These are phyloP conservation scores for Rhineura floridana DNA, from an alignment of 2,113 vertebrate genomes.

Conservation along the genomic window DNA sequence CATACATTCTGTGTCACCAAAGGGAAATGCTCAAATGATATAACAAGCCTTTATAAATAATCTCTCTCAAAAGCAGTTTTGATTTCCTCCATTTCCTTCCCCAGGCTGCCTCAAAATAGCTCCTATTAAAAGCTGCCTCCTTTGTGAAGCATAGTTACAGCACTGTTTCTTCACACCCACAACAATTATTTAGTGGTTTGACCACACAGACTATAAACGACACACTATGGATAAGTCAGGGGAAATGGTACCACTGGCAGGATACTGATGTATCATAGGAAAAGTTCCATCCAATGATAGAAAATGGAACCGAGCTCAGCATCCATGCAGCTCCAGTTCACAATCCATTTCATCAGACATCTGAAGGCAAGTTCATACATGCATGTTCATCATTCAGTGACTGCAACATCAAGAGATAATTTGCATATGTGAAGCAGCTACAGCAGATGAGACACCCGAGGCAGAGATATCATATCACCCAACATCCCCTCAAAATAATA, in stretches of 20 bases:
- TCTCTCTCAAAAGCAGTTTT: constrained; percentile 27
- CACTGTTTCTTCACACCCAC: constrained; percentile 14
- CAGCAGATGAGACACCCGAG: not conserved
- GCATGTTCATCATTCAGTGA: not conserved
- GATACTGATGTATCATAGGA: not conserved
- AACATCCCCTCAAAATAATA: not conserved
- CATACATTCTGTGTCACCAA: not conserved
- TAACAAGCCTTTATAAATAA: constrained; percentile 31
- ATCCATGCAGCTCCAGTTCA: not conserved
- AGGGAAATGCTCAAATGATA: not conserved
- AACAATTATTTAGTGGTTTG: constrained; percentile 12
- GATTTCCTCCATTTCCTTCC: not conserved
- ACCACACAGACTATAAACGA: not conserved
- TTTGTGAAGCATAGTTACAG: constrained; percentile 3
- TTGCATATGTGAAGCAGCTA: not conserved
- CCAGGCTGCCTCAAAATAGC: constrained; percentile 30
- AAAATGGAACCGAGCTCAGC: not conserved
- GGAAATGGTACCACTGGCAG: not conserved
- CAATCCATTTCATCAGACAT: not conserved
- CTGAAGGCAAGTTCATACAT: not conserved
- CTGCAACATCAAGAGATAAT: not conserved
- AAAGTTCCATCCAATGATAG: not conserved
- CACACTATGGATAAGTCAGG: not conserved
- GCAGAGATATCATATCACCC: not conserved
- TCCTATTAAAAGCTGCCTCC: constrained; percentile 22